Conservation (phyloP, 2,888 invertebrate genomes). For the Andricus quercusramuli region DNA sequence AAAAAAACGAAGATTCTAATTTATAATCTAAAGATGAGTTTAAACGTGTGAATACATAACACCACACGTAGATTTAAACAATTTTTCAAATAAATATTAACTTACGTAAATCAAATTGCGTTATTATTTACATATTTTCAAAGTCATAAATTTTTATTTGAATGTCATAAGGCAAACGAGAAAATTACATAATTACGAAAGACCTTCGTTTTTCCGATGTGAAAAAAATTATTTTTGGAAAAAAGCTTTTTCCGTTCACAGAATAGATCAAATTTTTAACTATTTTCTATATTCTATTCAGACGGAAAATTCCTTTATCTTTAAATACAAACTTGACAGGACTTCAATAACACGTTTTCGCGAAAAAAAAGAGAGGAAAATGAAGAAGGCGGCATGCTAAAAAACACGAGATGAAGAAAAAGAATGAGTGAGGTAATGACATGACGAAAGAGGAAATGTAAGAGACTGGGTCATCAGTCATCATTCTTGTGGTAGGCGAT, state of each 20-base stretch:
- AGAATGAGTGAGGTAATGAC: slow-evolving; percentile 33
- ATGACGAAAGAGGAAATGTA: slow-evolving; percentile 35
- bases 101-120: background rate
- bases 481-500: slow-evolving; percentile 34
- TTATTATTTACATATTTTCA: background rate
- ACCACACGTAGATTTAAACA: background rate
- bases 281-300: background rate
- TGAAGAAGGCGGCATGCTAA: slow-evolving; percentile 9
- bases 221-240: background rate
- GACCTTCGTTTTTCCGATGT: background rate
- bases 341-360: background rate
- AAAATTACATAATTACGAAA: background rate
- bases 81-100: background rate
- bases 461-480: slow-evolving; percentile 37
- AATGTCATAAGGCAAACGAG: background rate
- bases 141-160: background rate
- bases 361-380: background rate
- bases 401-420: background rate
- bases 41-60: background rate
- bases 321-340: background rate
- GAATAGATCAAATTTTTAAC: background rate
- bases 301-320: background rate
- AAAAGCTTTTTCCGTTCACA: background rate
- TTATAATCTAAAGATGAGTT: background rate
- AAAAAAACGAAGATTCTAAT: background rate